These are phyloP conservation scores for Euphydryas editha DNA, from an alignment of 2,888 invertebrate species.

Conservation along the genomic window DNA sequence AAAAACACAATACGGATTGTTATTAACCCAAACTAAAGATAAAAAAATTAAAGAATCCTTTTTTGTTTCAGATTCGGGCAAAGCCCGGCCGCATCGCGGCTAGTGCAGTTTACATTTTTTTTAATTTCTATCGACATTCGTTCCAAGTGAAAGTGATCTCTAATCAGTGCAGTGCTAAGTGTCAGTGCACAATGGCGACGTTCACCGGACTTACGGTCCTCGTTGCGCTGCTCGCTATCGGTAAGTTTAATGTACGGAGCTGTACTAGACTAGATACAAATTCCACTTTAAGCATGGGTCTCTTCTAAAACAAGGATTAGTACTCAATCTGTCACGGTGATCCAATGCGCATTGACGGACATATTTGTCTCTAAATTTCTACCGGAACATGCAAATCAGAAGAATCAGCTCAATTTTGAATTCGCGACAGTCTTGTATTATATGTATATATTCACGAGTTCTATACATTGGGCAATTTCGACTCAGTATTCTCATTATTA, in stretches of 20 bases:
- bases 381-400: no score
- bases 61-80: slow-evolving; percentile 77
- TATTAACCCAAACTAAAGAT: background rate
- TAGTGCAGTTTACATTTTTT: slow-evolving; percentile 53
- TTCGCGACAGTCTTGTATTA: no score
- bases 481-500: no score
- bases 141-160: slow-evolving; percentile 60
- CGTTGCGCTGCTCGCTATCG: slow-evolving; percentile 74
- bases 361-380: no score
- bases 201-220: slow-evolving; percentile 67
- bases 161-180: slow-evolving; percentile 75
- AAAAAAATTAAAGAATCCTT: slow-evolving; percentile 27
- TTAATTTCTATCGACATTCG: slow-evolving; percentile 43
- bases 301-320: no score
- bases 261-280: background rate
- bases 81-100: slow-evolving; percentile 78
- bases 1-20: no score
- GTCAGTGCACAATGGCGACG: slow-evolving; percentile 63
- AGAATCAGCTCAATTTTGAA: no score
- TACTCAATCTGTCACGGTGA: no score
- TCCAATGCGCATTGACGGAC: no score
- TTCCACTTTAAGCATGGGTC: no score
- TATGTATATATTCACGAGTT: no score
- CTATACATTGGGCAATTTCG: no score
- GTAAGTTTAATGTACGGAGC: slow-evolving; percentile 54